These are phyloP conservation scores for Excalfactoria chinensis DNA, from an alignment of 2,113 vertebrate genomes.

Conservation along the genomic window DNA sequence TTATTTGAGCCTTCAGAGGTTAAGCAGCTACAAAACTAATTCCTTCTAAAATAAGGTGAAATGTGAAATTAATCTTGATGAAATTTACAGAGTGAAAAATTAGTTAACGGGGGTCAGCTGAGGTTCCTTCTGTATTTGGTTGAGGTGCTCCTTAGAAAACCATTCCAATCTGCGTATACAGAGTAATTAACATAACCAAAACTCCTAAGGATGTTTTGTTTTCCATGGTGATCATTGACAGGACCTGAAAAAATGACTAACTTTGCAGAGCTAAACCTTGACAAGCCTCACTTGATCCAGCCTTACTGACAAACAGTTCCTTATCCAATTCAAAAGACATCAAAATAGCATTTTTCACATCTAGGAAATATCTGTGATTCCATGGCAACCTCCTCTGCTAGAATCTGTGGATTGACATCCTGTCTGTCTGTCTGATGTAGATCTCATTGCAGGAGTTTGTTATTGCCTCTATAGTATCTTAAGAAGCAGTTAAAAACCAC, in stretches of 20 bases:
- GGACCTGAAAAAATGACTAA: neutral
- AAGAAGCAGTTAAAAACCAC: neutral
- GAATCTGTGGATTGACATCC: neutral
- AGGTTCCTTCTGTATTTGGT: neutral
- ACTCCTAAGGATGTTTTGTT: neutral
- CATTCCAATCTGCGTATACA: neutral
- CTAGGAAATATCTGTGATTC: conserved; percentile 9
- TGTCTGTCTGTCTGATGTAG: neutral
- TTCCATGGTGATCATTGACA: neutral
- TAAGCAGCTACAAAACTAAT: neutral
- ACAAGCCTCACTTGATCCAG: neutral
- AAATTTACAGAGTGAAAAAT: neutral
- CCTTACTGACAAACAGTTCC: conserved; percentile 15
- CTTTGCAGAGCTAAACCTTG: neutral
- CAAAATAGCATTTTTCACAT: conserved; percentile 42
- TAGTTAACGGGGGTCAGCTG: neutral
- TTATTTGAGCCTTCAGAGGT: neutral
- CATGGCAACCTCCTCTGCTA: conserved; percentile 16
- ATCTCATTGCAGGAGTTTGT: neutral
- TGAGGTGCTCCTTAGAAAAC: neutral
- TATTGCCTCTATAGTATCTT: neutral
- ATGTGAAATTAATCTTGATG: neutral
- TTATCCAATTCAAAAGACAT: conserved; percentile 9
- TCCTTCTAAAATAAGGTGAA: neutral
- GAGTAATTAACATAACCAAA: fast-evolving